phyloP scores from a whole-genome alignment of 2,797 vertebrate species.

The Lepilemur septentrionalis region DNA sequence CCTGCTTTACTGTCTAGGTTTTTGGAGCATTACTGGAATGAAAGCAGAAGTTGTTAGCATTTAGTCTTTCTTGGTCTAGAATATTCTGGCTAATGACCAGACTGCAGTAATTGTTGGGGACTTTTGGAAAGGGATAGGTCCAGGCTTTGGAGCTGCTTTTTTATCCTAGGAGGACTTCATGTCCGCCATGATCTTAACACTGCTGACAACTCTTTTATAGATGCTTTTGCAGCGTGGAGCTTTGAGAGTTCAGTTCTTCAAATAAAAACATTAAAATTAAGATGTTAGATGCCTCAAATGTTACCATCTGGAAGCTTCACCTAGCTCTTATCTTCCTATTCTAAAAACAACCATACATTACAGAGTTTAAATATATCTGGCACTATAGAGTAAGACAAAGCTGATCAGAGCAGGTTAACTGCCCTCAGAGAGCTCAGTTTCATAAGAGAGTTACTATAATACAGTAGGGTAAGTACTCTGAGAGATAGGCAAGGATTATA shows the following conservation, averaged over 20 bases:
- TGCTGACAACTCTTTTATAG: neutral
- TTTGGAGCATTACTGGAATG: neutral
- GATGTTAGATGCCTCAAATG: neutral
- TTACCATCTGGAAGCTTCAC: neutral
- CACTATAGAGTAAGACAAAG: neutral
- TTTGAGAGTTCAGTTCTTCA: neutral
- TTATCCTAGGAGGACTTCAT: neutral
- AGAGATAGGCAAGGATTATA: neutral
- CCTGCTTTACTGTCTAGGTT: neutral
- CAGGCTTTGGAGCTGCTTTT: neutral
- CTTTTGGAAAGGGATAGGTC: neutral
- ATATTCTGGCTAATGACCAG: neutral
- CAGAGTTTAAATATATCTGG: neutral
- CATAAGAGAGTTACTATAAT: neutral
- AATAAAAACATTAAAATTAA: constrained; percentile 14
- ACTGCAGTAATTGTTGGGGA: neutral
- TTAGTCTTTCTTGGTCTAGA: neutral
- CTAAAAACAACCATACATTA: neutral
- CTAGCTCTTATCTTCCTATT: neutral
- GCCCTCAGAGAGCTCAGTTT: neutral
- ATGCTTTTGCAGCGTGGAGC: neutral
- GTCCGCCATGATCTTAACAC: neutral
- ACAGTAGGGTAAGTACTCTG: neutral
- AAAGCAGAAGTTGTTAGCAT: neutral
- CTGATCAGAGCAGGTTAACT: neutral